These are phyloP conservation scores for roundworm (Caenorhabditis elegans) DNA, from an alignment of 1,140 invertebrate species.

Conservation along the genomic window WBcel235 BX284605.5:14584001-14584500, in stretches of 20 bases:
- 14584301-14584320: conserved; percentile 91
- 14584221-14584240: neutral
- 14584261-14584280: conserved; percentile 99
- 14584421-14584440: neutral
- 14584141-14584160: conserved; percentile 94
- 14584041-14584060: conserved; percentile 46
- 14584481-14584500: too few species aligned
- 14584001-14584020: conserved; percentile 98
- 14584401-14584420: conserved; percentile 48
- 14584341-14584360: conserved; percentile 39
- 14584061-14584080: neutral
- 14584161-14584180: conserved; percentile 77
- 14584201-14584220: conserved; percentile 43
- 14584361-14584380: conserved; percentile 43
- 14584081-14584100: conserved; percentile 28
- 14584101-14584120: conserved; percentile 82
- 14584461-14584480: too few species aligned
- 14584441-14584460: neutral
- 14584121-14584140: conserved; percentile 88
- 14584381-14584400: conserved; percentile 53
- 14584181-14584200: conserved; percentile 46
- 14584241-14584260: conserved; percentile 63
- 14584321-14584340: conserved; percentile 76
- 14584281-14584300: conserved; percentile 96
- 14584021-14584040: conserved; percentile 77